Evolutionary conservation across 2,113 vertebrate species (phyloP).

Genomic region (Toxostoma redivivum): DNA sequence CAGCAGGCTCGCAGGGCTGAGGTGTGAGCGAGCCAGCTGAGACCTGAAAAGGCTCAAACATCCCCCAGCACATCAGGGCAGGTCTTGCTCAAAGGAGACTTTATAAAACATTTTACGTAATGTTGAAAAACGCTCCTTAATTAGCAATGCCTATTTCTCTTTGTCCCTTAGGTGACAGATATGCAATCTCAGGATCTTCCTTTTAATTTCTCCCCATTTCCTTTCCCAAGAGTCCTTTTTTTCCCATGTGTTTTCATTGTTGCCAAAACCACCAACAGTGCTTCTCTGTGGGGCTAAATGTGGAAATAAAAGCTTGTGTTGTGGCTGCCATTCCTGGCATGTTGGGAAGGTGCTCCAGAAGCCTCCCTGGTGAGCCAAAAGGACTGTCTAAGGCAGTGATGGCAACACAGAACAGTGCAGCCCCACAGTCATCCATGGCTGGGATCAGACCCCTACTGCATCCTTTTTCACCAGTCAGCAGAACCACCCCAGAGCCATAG

Average conservation of each 20-base stretch:
- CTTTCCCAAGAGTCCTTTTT: neutral
- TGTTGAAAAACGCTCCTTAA: neutral
- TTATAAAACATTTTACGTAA: neutral
- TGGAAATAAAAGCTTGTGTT: neutral
- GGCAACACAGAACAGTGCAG: neutral
- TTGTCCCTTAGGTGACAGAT: neutral
- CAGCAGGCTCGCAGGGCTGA: rapidly evolving
- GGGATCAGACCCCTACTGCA: neutral
- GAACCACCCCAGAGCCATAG: neutral
- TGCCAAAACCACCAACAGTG: neutral
- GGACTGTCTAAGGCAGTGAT: neutral
- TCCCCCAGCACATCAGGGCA: neutral
- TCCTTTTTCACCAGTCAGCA: neutral
- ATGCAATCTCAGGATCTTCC: neutral
- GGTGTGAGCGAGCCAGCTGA: neutral
- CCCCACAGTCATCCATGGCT: neutral
- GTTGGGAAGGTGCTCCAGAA: neutral
- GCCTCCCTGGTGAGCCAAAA: neutral
- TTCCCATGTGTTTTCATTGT: neutral
- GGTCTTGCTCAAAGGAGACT: slow-evolving; percentile 12
- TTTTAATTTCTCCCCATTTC: neutral
- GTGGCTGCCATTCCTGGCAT: neutral
- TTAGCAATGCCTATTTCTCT: neutral
- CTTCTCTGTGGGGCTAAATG: neutral
- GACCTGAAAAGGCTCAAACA: slow-evolving; percentile 31